These are phyloP conservation scores for Varecia variegata DNA, from an alignment of 2,797 vertebrate species.

Conservation along the genomic window DNA sequence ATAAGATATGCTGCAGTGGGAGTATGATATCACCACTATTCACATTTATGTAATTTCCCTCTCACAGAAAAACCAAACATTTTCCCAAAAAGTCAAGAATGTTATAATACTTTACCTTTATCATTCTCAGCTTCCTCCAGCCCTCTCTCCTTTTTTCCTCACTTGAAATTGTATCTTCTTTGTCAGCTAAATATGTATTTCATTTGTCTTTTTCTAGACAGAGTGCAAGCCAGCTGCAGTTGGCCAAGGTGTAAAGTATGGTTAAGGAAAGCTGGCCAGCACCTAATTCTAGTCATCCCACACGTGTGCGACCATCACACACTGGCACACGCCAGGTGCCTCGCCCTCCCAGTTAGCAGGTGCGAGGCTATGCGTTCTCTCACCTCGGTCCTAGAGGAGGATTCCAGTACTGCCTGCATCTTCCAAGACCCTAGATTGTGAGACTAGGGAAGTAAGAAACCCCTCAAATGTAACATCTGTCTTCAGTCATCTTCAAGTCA, in stretches of 20 bases:
- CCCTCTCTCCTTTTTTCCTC: background rate
- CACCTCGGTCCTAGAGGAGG: background rate
- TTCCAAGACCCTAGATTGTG: background rate
- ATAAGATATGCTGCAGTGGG: background rate
- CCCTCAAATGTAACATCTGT: background rate
- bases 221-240: background rate
- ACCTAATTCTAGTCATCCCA: background rate
- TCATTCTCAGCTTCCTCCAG: background rate
- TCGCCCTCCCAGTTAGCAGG: background rate
- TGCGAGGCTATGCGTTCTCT: background rate
- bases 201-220: background rate
- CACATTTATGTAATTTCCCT: background rate
- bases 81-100: background rate
- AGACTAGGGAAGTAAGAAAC: background rate
- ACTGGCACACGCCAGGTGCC: too few species aligned
- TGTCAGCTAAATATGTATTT: background rate
- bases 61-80: background rate
- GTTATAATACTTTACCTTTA: background rate
- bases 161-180: background rate
- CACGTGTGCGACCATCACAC: fast-evolving
- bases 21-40: background rate
- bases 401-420: background rate
- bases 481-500: background rate
- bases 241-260: background rate
- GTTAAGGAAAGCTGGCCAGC: background rate